A percentile compares a stretch with the other conserved stretches of the same genome.
These are phyloP conservation scores for Bombus pyrosoma DNA, from an alignment of 1,140 invertebrate species.

Conservation along the genomic window DNA sequence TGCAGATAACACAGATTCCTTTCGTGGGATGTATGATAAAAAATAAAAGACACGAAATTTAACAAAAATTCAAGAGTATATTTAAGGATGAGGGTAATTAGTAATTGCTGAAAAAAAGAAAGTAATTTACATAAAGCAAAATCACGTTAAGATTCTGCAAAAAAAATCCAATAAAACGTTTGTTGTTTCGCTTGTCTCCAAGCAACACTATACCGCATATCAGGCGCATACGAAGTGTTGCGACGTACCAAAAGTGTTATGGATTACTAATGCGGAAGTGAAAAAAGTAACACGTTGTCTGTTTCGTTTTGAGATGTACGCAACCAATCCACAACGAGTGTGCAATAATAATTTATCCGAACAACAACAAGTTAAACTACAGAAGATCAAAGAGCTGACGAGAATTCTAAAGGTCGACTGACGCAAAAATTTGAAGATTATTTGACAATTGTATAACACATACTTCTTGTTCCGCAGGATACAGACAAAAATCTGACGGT, in stretches of 20 bases:
- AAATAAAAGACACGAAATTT: neutral
- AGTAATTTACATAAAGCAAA: neutral
- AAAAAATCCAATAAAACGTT: constrained; percentile 35
- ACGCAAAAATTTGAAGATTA: neutral
- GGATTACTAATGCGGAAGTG: constrained; percentile 37
- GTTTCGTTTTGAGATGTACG: constrained; percentile 49
- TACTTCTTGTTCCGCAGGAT: constrained; percentile 62
- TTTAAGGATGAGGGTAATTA: neutral
- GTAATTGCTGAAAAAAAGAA: neutral
- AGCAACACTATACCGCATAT: constrained; percentile 56
- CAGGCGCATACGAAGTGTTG: constrained; percentile 22
- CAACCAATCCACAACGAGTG: constrained; percentile 12
- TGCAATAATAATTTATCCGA: constrained; percentile 32
- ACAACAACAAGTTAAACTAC: constrained; percentile 52
- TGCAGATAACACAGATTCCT: neutral
- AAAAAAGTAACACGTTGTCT: constrained; percentile 11
- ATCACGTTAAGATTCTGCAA: neutral
- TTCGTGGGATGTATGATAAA: neutral
- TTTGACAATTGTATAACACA: neutral
- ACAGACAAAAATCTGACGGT: constrained; percentile 73
- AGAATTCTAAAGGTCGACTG: constrained; percentile 68
- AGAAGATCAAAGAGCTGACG: constrained; percentile 69
- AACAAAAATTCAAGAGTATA: neutral
- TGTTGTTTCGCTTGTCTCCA: constrained; percentile 60
- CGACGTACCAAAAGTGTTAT: constrained; percentile 49